Evolutionary conservation across 1,140 invertebrate species (phyloP).

Genomic region (Pseudoatta argentina): DNA sequence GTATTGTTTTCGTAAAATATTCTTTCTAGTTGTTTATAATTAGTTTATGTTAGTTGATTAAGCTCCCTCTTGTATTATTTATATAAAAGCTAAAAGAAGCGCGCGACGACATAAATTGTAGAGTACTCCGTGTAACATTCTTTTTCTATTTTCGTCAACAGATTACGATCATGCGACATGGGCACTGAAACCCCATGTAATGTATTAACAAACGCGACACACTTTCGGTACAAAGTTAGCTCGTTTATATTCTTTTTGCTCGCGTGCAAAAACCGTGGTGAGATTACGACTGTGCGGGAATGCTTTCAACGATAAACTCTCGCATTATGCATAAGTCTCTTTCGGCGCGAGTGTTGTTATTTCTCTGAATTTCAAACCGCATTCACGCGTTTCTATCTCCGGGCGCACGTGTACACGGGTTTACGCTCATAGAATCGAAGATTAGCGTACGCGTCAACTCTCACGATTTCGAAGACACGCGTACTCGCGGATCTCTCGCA

Average conservation of each 20-base stretch:
- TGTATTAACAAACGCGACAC: constrained; percentile 45
- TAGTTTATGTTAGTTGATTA: background rate
- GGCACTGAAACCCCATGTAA: constrained; percentile 38
- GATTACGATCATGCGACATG: constrained; percentile 32
- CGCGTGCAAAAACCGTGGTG: constrained; percentile 39
- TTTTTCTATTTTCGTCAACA: constrained; percentile 24
- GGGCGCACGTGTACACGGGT: background rate
- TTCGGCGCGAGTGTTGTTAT: constrained; percentile 33
- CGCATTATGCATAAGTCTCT: constrained; percentile 57
- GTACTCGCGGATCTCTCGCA: constrained; percentile 3
- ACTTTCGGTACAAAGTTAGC: constrained; percentile 29
- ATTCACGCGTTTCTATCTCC: constrained; percentile 3
- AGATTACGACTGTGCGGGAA: constrained; percentile 43
- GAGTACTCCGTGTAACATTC: constrained; percentile 18
- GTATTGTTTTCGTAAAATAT: background rate
- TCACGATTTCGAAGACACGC: constrained; percentile 9
- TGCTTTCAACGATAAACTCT: constrained; percentile 61
- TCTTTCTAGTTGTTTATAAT: background rate
- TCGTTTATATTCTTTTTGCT: constrained; percentile 50
- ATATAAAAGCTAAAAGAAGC: constrained; percentile 6
- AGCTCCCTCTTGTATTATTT: background rate
- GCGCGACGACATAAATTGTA: constrained; percentile 17
- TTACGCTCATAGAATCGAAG: constrained; percentile 24
- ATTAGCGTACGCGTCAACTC: constrained; percentile 25
- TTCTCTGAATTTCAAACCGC: constrained; percentile 56